phyloP scores from a whole-genome alignment of 1,140 invertebrate species.

The Propsilocerus akamusi region DNA sequence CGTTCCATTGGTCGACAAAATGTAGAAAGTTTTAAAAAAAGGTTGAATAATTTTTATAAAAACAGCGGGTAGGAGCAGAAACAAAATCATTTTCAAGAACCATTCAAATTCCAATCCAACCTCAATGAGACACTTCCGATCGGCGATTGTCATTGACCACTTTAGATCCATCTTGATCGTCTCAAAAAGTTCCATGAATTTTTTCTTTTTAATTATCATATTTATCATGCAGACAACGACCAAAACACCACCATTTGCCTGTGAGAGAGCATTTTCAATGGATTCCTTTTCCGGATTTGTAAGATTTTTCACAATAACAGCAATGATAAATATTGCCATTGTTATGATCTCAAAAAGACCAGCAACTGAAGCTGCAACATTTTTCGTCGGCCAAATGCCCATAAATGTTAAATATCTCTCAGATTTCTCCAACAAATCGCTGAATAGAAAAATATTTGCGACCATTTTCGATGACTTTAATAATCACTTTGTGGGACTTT shows the following conservation, averaged over 20 bases:
- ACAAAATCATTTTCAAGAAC: not conserved
- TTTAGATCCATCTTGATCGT: not conserved
- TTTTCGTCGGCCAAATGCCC: no score
- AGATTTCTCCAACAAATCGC: no score
- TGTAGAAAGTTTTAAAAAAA: not conserved
- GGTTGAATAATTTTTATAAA: not conserved
- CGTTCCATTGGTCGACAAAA: not conserved
- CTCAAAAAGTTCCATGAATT: not conserved
- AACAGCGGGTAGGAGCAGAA: not conserved
- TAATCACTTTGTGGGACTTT: no score
- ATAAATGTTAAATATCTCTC: no score
- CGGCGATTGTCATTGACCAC: no score
- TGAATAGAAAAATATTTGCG: no score
- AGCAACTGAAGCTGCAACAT: no score
- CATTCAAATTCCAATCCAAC: no score
- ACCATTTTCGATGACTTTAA: no score
- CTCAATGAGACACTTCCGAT: no score
- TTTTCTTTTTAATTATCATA: not conserved
- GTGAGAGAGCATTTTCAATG: not conserved
- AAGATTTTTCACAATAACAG: not conserved
- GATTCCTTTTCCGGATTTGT: not conserved
- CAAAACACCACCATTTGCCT: not conserved
- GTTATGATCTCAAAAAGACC: no score
- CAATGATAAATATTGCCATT: no score
- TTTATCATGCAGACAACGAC: not conserved